Evolutionary conservation across 2,888 invertebrate species (phyloP).

Genomic region (Bugula neritina): DNA sequence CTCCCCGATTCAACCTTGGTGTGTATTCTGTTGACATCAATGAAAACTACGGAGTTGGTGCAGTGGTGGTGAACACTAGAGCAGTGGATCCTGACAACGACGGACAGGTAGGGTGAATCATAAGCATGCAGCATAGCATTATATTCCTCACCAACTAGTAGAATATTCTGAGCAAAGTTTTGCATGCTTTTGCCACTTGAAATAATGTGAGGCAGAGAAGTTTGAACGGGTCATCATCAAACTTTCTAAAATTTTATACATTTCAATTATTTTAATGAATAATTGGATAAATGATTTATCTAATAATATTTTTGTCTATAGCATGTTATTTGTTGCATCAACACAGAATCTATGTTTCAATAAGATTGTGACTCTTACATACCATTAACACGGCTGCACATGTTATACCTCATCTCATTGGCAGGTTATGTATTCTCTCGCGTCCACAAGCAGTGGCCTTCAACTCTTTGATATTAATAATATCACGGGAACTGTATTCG

Average conservation of each 20-base stretch:
- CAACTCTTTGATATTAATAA: slow-evolving; percentile 5
- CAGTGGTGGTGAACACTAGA: slow-evolving; percentile 3
- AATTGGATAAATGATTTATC: no score
- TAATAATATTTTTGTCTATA: no score
- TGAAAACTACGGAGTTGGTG: neutral
- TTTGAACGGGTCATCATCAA: no score
- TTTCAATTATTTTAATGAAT: no score
- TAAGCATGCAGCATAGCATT: no score
- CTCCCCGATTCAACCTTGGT: slow-evolving; percentile 28
- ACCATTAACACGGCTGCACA: no score
- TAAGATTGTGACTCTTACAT: no score
- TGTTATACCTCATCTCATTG: no score
- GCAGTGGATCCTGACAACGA: slow-evolving; percentile 27
- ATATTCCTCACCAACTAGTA: neutral
- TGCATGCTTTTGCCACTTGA: neutral
- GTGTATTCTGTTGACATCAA: neutral
- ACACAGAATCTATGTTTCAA: no score
- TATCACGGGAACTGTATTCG: neutral
- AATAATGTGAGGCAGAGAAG: neutral
- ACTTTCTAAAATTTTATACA: no score
- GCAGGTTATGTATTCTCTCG: slow-evolving; percentile 5
- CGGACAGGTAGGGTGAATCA: slow-evolving; percentile 16
- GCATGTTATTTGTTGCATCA: no score
- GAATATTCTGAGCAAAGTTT: neutral
- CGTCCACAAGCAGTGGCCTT: neutral